Evolutionary conservation across 1,140 invertebrate species (phyloP).

Genomic region (Trinorchestia longiramus): DNA sequence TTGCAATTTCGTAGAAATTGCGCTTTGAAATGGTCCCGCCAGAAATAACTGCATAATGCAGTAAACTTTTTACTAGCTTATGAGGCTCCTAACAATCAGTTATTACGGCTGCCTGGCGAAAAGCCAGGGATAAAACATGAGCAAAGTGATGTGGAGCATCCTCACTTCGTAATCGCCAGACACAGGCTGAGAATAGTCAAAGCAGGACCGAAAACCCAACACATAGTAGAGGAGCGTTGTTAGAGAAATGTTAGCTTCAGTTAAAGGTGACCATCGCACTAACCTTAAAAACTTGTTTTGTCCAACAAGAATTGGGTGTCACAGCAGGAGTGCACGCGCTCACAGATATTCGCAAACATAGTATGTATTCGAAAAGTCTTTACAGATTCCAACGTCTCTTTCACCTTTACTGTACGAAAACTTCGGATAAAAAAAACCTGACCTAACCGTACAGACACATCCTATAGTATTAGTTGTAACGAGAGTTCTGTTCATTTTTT

Average conservation of each 20-base stretch:
- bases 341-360: neutral
- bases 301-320: neutral
- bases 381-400: neutral
- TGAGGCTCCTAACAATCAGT: constrained; percentile 41
- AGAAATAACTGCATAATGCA: constrained; percentile 32
- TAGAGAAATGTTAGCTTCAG: neutral
- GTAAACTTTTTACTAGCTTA: constrained; percentile 28
- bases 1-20: constrained; percentile 16
- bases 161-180: neutral
- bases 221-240: neutral
- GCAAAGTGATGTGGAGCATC: neutral
- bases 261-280: constrained; percentile 33
- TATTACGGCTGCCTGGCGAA: constrained; percentile 11
- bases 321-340: neutral
- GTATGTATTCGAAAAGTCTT: neutral
- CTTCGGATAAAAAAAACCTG: neutral
- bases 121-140: neutral
- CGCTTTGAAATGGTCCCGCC: neutral
- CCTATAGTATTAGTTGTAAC: neutral
- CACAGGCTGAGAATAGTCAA: neutral
- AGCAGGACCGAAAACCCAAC: neutral
- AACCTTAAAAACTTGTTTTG: neutral
- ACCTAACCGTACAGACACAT: too few relatives aligned
- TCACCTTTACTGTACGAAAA: neutral
- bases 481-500: too few relatives aligned